phyloP scores from a whole-genome alignment of 2,888 invertebrate species.

The Chouioia cunea region DNA sequence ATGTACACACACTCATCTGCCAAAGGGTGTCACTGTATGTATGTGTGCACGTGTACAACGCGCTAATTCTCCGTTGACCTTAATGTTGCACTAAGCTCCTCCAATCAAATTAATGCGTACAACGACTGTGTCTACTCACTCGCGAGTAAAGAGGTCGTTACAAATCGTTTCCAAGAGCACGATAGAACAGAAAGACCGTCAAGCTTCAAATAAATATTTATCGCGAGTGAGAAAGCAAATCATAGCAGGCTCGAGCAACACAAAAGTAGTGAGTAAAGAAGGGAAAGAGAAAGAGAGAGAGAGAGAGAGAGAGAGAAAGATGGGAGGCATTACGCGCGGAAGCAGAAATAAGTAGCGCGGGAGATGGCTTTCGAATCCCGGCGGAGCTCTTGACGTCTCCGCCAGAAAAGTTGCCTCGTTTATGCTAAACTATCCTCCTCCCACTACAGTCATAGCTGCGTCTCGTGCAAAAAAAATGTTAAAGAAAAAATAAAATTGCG shows the following conservation, averaged over 20 bases:
- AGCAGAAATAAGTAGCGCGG: constrained; percentile 49
- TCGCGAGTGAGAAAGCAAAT: too few relatives aligned
- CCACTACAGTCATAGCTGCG: constrained; percentile 20
- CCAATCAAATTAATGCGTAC: too few relatives aligned
- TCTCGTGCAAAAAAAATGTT: not conserved
- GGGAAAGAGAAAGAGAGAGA: constrained; percentile 18
- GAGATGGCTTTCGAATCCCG: constrained; percentile 50
- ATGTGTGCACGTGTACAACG: not conserved
- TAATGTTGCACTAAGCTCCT: constrained; percentile 6
- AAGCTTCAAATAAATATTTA: not conserved
- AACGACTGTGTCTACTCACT: constrained; percentile 2
- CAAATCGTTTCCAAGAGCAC: too few relatives aligned
- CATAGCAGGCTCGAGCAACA: not conserved
- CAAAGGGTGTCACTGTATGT: not conserved
- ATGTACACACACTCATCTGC: constrained; percentile 1
- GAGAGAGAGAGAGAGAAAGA: constrained; percentile 14
- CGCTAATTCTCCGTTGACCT: constrained; percentile 19
- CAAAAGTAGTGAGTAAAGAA: constrained; percentile 6
- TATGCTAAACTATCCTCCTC: constrained; percentile 58
- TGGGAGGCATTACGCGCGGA: constrained; percentile 47
- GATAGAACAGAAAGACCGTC: too few relatives aligned
- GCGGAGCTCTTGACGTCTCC: constrained; percentile 50
- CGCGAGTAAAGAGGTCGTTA: constrained; percentile 10
- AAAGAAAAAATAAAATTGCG: constrained; percentile 21
- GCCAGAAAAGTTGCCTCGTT: constrained; percentile 59